Conservation (phyloP, 2,113 vertebrate genomes). For the Phainopepla nitens region DNA sequence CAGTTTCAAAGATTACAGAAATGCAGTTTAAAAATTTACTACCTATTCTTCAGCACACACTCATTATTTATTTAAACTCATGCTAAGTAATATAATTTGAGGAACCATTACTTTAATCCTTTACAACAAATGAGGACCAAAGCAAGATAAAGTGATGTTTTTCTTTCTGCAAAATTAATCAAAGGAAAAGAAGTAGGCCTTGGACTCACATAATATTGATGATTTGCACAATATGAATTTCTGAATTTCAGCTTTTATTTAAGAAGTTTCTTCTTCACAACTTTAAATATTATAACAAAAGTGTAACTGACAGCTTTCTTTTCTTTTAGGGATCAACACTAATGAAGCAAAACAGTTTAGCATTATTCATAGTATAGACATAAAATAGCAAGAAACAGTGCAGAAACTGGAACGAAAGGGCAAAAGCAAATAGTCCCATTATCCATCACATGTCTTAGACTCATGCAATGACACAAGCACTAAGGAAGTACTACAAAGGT, state of each 20-base stretch:
- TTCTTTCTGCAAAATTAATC: not conserved
- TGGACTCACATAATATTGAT: not conserved
- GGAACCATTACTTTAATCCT: not conserved
- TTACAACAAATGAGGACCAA: not conserved
- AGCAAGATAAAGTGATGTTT: not conserved
- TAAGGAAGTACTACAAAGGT: not conserved
- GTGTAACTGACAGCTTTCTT: not conserved
- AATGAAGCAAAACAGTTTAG: not conserved
- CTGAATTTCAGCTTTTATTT: not conserved
- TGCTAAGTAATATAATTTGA: not conserved
- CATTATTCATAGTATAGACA: not conserved
- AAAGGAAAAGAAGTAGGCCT: not conserved
- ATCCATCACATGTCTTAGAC: not conserved
- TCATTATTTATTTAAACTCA: not conserved
- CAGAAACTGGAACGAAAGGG: not conserved
- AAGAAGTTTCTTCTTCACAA: not conserved
- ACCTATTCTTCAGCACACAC: not conserved
- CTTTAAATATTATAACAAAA: not conserved
- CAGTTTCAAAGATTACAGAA: not conserved
- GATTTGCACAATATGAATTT: not conserved
- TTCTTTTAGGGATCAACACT: not conserved
- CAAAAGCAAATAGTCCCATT: not conserved
- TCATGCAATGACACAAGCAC: not conserved
- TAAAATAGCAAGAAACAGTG: not conserved
- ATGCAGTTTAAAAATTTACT: not conserved